phyloP scores from a whole-genome alignment of 1,140 invertebrate genomes.

The Meloidogyne floridensis region DNA sequence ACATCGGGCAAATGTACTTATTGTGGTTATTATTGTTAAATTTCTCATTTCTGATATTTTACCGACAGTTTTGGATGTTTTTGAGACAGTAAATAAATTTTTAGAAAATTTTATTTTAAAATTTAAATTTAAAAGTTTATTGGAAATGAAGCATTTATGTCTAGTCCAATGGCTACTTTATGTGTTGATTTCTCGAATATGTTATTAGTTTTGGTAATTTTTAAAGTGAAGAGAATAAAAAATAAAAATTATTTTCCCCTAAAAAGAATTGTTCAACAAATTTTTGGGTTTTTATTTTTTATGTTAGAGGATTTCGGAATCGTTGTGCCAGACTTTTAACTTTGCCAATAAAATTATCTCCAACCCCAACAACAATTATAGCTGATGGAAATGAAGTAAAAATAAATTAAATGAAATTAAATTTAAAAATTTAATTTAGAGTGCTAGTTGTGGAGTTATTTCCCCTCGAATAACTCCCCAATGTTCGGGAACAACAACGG shows the following conservation, averaged over 20 bases:
- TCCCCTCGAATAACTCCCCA: not conserved
- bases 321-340: conserved; percentile 29
- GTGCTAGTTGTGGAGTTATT: not conserved
- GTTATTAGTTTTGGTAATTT: conserved; percentile 48
- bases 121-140: conserved; percentile 48
- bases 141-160: conserved; percentile 55
- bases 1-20: conserved; percentile 60
- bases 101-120: not conserved
- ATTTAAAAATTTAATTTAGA: not conserved
- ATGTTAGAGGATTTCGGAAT: conserved; percentile 57
- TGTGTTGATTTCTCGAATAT: conserved; percentile 62
- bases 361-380: conserved; percentile 4
- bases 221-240: not conserved
- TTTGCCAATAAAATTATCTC: conserved; percentile 18
- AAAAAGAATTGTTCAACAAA: conserved; percentile 60
- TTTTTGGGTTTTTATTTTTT: conserved; percentile 64
- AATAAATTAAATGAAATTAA: not conserved
- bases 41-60: conserved; percentile 60
- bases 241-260: too few species aligned
- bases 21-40: conserved; percentile 60
- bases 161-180: conserved; percentile 51
- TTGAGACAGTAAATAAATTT: conserved; percentile 54
- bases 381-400: conserved; percentile 2
- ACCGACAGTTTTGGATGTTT: conserved; percentile 59
- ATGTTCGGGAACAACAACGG: not conserved